Percentiles rank a stretch among this genome's conserved stretches.
Evolutionary conservation across 2,888 invertebrate species (phyloP).

Genomic region (Ditylenchus weischeri): DNA sequence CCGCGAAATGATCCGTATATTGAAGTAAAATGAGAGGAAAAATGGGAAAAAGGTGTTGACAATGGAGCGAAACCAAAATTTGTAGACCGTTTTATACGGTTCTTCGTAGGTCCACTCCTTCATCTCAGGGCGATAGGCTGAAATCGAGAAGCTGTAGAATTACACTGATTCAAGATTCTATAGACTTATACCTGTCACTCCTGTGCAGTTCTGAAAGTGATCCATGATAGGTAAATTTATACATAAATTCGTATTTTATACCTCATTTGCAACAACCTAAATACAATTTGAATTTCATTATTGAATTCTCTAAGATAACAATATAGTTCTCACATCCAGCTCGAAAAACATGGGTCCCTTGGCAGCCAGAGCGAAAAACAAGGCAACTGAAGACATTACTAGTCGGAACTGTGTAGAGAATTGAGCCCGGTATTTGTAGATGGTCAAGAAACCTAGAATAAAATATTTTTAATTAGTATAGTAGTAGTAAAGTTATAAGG

Average conservation of each 20-base stretch:
- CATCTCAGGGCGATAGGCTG: conserved; percentile 32
- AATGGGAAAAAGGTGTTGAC: conserved; percentile 51
- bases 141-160: neutral
- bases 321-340: conserved; percentile 35
- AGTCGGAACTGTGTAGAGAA: conserved; percentile 43
- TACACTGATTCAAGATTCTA: too few species aligned
- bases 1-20: conserved; percentile 48
- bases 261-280: neutral
- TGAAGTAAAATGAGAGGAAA: conserved; percentile 48
- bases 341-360: conserved; percentile 54
- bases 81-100: conserved; percentile 47
- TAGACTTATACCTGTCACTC: conserved; percentile 38
- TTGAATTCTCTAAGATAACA: neutral
- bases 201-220: conserved; percentile 50
- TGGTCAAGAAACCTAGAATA: conserved; percentile 41
- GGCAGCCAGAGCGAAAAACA: conserved; percentile 45
- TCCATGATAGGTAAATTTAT: neutral
- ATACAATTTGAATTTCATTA: conserved; percentile 5
- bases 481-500: conserved; percentile 48
- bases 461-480: conserved; percentile 46
- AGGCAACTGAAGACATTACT: conserved; percentile 33
- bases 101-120: conserved; percentile 44
- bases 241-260: neutral
- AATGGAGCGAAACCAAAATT: conserved; percentile 54
- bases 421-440: conserved; percentile 47